Evolutionary conservation across 1,140 invertebrate species (phyloP), one percentile per base, ranked within the genome.

Genomic region (Drosophila nasuta): DNA sequence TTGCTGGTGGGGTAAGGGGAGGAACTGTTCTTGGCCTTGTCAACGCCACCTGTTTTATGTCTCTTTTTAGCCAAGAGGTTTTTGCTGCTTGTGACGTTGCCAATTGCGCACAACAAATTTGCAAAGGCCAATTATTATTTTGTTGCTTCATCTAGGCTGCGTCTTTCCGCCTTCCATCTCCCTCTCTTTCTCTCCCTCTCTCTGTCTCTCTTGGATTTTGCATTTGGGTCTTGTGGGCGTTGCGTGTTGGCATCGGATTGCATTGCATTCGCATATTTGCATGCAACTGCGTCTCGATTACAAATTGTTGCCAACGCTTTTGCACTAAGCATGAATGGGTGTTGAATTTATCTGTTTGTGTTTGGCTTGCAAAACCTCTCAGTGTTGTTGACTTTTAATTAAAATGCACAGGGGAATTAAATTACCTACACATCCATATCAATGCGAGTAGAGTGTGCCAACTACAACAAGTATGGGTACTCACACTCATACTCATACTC

Each of bases 331-430:
- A 59, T 62, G 59, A 20, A 15, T 13, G 15, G 28, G 17, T 20
- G 30, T 15, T 25, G 10, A 38, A 38, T 38, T 10, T 38, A 17
- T 35, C 4, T 48, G 59, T 15, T 8, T 28, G 28, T 69, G 20
- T 48, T 33, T 51, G 8, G 67, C 46, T 64, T 64, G 62, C 49
- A 35, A 64, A 64, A 52, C 54, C 20, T 45, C 17, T 20, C 56
- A 25, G 43, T 59, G 49, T 68, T 88, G 85, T 83, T 88, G 82
- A 81, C 85, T 88, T 88, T 88, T 83, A 88, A 88, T 88, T 88
- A 89, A 88, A 88, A 88, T 88, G 83, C 83, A 88, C 76, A 82
- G 87, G 77, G 77, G 85, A 89, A 89, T 88, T 81, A 89, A 81
- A 89, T 88, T 88, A 88, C 83, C 74, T 77, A 69, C 79, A 54